phyloP scores from a whole-genome alignment of 2,113 vertebrate genomes.

The Carassius gibelio region DNA sequence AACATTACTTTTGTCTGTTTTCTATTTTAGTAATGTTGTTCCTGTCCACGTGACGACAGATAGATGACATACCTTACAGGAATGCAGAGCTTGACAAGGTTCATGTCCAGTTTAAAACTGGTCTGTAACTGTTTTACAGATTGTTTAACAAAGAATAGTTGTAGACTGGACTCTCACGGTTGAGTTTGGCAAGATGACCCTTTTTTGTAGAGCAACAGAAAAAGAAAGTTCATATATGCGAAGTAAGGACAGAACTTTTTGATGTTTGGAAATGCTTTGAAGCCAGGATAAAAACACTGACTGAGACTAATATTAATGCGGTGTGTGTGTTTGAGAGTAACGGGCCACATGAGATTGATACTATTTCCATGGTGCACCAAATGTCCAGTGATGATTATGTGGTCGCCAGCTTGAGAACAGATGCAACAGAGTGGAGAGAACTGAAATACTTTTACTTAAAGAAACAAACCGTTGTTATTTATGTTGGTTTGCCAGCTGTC shows the following conservation, averaged over 20 bases:
- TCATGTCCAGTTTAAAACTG: conserved; percentile 29
- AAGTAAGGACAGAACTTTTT: neutral
- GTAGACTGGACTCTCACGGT: conserved; percentile 34
- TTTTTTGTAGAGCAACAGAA: conserved; percentile 9
- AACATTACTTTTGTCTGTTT: neutral
- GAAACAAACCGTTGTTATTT: neutral
- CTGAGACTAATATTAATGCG: neutral
- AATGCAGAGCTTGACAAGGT: conserved; percentile 21
- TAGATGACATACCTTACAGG: neutral
- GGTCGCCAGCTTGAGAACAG: conserved; percentile 62
- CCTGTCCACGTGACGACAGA: neutral
- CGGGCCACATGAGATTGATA: conserved; percentile 52
- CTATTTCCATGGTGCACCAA: conserved; percentile 32
- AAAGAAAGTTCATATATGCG: conserved; percentile 22
- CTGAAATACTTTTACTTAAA: neutral
- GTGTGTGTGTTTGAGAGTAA: conserved; percentile 42
- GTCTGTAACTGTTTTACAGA: conserved; percentile 20
- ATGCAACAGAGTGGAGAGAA: conserved; percentile 51
- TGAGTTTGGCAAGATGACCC: conserved; percentile 47
- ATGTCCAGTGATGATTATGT: conserved; percentile 27
- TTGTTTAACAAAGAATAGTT: neutral
- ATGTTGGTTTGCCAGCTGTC: neutral
- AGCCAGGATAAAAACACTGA: neutral
- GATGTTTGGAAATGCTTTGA: conserved; percentile 28
- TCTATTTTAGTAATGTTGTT: neutral